Evolutionary conservation across 2,888 invertebrate genomes (phyloP), one percentile per base, ranked within the genome.

Genomic region (Dorcus parallelipipedus): DNA sequence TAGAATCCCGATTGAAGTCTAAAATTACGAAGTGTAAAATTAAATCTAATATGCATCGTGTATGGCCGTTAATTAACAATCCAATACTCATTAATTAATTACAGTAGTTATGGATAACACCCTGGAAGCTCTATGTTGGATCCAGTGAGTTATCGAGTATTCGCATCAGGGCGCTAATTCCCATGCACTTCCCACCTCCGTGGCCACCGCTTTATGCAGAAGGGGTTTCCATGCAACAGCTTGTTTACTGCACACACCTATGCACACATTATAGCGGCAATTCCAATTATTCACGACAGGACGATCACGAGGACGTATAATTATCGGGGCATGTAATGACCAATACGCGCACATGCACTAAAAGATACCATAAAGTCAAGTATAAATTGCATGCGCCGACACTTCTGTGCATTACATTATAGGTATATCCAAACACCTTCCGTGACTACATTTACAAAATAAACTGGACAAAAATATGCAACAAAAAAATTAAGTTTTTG

Each of bases 141-240:
- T 47, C 26, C 39, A 49, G 49, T 42, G 54, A 54, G 50, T 61
- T 58, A 58, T 60, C 45, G 52, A 50, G 50, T 59, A 62, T 56
- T 63, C 65, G 66, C 66, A 63, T 66, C 64, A 64, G 49, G 58
- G 61, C 59, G 58, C 64, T 69, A 69, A 67, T 68, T 65, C 64
- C 64, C 55, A 63, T 66, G 64, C 65, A 62, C 61, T 58, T 60
- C 48, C 58, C 56, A 64, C 59, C 59, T 62, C 54, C 56, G 52
- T 26, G 49, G 38, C 51, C 49, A 45, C 52, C 51, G 59, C 50
- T 54, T 39, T 49, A 49, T 53, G 53, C 48, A 54, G 64, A 58
- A 71, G 70, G 67, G 67, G 73, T 75, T 68, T 68, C 73, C 66
- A 71, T 75, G 75, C 74, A 75, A 74, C 75, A 74, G 75, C 75